These are phyloP conservation scores for Probosciger aterrimus DNA, from an alignment of 2,113 vertebrate genomes.

Conservation along the genomic window DNA sequence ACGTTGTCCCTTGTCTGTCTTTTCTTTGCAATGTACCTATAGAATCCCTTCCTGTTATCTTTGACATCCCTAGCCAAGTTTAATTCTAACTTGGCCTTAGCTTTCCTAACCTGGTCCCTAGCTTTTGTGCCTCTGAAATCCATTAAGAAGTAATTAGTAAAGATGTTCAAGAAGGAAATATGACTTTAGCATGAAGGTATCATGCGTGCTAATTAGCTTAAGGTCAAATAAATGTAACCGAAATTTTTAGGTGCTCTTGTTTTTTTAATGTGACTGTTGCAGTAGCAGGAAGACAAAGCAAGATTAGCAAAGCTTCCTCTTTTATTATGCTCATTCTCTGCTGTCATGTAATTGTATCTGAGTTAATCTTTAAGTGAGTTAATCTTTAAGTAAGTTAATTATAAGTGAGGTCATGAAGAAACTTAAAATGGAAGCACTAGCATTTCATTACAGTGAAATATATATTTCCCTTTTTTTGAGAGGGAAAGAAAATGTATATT, in stretches of 20 bases:
- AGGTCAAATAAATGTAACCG: neutral
- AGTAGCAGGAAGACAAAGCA: neutral
- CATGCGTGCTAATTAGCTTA: neutral
- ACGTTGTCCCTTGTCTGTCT: too few relatives aligned
- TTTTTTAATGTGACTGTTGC: neutral
- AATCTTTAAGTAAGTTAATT: neutral
- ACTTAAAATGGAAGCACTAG: neutral
- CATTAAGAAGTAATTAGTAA: slow-evolving; percentile 8
- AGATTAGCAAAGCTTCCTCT: neutral
- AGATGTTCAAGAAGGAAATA: neutral
- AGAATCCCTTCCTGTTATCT: too few relatives aligned
- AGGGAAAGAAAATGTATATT: neutral
- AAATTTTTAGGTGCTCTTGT: neutral
- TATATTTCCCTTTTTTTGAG: neutral
- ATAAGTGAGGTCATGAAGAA: neutral
- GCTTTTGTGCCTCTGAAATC: neutral
- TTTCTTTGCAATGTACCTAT: too few relatives aligned
- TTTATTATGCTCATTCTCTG: neutral
- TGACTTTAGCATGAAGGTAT: neutral
- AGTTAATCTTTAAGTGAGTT: neutral
- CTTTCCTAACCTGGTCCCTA: too few relatives aligned
- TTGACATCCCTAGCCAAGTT: too few relatives aligned
- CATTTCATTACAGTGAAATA: neutral
- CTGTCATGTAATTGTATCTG: neutral
- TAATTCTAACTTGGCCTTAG: too few relatives aligned